Evolutionary conservation across 2,888 invertebrate genomes (phyloP).

Genomic region (Opisthograptis luteolata): DNA sequence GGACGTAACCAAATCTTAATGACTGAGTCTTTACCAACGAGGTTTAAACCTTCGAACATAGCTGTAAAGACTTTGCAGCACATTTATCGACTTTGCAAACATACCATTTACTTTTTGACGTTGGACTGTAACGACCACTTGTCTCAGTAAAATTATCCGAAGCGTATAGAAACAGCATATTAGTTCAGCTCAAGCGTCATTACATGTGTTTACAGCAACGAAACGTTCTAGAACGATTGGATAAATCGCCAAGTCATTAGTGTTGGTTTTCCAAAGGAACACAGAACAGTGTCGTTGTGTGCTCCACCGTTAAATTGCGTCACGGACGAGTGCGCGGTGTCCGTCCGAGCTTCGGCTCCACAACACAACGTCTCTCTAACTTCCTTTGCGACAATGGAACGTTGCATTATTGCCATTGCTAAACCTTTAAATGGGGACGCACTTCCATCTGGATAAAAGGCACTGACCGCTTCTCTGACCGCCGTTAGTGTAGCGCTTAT

Average conservation of each 20-base stretch:
- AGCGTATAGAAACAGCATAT: constrained; percentile 27
- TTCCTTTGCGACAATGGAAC: constrained; percentile 62
- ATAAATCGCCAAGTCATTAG: constrained; percentile 42
- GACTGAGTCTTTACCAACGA: constrained; percentile 4
- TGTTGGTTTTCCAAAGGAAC: constrained; percentile 44
- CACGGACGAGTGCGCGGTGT: constrained; percentile 56
- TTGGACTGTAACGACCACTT: constrained; percentile 23
- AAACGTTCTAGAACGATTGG: constrained; percentile 37
- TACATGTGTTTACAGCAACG: constrained; percentile 27
- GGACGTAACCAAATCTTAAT: constrained; percentile 18
- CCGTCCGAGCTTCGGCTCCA: constrained; percentile 55
- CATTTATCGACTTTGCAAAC: constrained; percentile 16
- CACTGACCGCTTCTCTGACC: neutral
- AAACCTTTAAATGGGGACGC: constrained; percentile 38
- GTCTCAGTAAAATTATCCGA: constrained; percentile 23
- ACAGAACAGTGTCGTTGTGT: constrained; percentile 59
- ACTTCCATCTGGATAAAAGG: constrained; percentile 25
- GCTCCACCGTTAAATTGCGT: constrained; percentile 67
- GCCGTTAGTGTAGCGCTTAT: neutral
- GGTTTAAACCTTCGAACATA: constrained; percentile 11
- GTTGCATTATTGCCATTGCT: constrained; percentile 53
- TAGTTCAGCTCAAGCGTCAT: constrained; percentile 20
- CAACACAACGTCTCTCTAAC: constrained; percentile 51
- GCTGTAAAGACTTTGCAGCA: constrained; percentile 14
- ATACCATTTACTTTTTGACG: constrained; percentile 12